phyloP scores from a whole-genome alignment of 2,888 invertebrate species.

The Synergus itoensis region DNA sequence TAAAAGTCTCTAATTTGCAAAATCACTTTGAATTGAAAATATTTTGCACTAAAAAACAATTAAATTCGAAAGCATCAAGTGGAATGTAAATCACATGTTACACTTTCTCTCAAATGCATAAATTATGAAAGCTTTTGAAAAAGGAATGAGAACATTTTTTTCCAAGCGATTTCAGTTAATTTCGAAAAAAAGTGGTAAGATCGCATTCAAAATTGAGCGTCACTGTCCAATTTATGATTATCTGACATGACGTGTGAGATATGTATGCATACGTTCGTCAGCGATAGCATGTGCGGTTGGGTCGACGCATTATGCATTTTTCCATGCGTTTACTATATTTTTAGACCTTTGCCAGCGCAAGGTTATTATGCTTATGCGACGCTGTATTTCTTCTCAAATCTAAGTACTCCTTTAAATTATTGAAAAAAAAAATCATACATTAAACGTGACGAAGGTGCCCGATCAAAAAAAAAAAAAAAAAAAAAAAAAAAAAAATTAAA shows the following conservation, averaged over 20 bases:
- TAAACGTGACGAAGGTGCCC: neutral
- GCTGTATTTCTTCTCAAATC: neutral
- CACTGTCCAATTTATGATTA: constrained; percentile 68
- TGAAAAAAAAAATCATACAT: neutral
- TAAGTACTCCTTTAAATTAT: neutral
- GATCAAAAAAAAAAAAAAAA: neutral
- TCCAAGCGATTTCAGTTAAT: neutral
- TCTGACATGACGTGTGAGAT: constrained; percentile 59
- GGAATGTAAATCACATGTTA: no score
- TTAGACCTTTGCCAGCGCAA: constrained; percentile 60
- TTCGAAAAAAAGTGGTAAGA: neutral
- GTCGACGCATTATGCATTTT: constrained; percentile 64
- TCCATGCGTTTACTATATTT: constrained; percentile 65
- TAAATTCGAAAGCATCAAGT: no score
- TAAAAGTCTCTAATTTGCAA: no score
- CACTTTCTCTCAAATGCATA: neutral
- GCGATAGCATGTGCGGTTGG: constrained; percentile 60
- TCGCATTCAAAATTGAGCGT: constrained; percentile 58
- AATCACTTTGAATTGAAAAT: no score
- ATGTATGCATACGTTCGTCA: constrained; percentile 50
- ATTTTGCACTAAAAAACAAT: no score
- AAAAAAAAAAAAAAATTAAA: no score
- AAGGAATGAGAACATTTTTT: neutral
- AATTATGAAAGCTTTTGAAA: neutral
- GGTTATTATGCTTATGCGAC: constrained; percentile 42